phyloP scores from a whole-genome alignment of 2,797 vertebrate genomes.

The Vespertilio murinus region DNA sequence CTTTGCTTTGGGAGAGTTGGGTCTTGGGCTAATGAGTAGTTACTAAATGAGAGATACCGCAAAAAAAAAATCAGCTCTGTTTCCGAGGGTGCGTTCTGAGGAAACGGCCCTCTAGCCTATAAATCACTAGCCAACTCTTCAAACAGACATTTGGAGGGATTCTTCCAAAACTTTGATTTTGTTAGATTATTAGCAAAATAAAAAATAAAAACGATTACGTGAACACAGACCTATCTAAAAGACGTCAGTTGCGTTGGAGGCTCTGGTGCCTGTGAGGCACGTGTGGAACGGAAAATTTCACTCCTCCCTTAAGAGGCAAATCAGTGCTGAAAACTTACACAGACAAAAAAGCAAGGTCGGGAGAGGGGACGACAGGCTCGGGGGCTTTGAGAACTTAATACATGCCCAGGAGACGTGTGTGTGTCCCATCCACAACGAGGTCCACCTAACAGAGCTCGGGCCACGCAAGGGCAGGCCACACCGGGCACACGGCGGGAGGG shows the following conservation, averaged over 20 bases:
- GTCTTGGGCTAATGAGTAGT: neutral
- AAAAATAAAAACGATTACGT: neutral
- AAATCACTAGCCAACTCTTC: neutral
- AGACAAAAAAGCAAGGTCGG: conserved; percentile 41
- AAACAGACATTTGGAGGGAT: conserved; percentile 28
- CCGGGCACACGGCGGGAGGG: conserved; percentile 62
- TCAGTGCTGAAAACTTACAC: conserved; percentile 33
- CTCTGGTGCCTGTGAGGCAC: neutral
- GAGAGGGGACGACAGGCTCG: conserved; percentile 64
- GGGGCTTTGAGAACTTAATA: conserved; percentile 70
- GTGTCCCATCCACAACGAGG: conserved; percentile 52
- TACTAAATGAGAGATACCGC: neutral
- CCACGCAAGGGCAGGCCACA: conserved; percentile 57
- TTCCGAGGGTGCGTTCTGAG: neutral
- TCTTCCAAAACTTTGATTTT: neutral
- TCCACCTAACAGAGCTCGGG: conserved; percentile 58
- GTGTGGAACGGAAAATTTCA: neutral
- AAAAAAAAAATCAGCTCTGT: neutral
- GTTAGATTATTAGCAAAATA: conserved; percentile 48
- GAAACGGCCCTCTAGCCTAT: neutral
- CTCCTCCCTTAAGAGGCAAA: conserved; percentile 58
- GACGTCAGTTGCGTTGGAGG: neutral
- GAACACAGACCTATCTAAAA: conserved; percentile 46
- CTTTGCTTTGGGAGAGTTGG: neutral
- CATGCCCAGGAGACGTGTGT: neutral